phyloP scores from a whole-genome alignment of 2,888 invertebrate genomes.

The Drosophila sordidapex region DNA sequence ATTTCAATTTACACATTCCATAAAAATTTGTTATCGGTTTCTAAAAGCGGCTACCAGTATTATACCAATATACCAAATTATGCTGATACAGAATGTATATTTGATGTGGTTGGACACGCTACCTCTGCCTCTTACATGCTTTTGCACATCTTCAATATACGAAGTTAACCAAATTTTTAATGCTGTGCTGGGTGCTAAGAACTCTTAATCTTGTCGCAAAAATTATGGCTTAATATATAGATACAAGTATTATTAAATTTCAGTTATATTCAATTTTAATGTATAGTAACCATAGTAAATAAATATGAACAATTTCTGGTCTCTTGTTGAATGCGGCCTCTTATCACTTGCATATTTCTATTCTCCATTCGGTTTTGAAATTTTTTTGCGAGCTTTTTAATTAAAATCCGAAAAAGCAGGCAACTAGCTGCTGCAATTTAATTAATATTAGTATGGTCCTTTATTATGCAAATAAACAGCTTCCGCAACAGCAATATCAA shows the following conservation, averaged over 20 bases:
- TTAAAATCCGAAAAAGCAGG: slow-evolving; percentile 45
- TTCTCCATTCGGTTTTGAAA: slow-evolving; percentile 11
- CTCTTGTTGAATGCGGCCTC: neutral
- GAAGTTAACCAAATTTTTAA: neutral
- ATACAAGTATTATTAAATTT: neutral
- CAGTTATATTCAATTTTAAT: neutral
- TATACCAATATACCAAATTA: neutral
- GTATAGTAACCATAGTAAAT: neutral
- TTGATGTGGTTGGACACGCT: neutral
- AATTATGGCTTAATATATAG: too few relatives aligned
- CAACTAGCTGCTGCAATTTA: slow-evolving; percentile 63
- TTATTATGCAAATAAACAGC: slow-evolving; percentile 74
- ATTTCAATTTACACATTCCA: too few relatives aligned
- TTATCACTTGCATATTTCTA: slow-evolving; percentile 17
- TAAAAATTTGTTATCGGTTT: too few relatives aligned
- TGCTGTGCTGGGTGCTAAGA: too few relatives aligned
- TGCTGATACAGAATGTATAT: neutral
- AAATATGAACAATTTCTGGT: neutral
- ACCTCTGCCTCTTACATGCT: neutral
- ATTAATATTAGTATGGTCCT: slow-evolving; percentile 71
- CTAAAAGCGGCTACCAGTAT: too few relatives aligned
- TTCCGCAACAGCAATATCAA: slow-evolving; percentile 28
- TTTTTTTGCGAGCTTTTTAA: slow-evolving; percentile 49
- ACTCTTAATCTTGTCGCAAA: too few relatives aligned
- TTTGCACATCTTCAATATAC: neutral